phyloP scores from a whole-genome alignment of 1,140 invertebrate genomes.

The Muscidifurax raptorellus region DNA sequence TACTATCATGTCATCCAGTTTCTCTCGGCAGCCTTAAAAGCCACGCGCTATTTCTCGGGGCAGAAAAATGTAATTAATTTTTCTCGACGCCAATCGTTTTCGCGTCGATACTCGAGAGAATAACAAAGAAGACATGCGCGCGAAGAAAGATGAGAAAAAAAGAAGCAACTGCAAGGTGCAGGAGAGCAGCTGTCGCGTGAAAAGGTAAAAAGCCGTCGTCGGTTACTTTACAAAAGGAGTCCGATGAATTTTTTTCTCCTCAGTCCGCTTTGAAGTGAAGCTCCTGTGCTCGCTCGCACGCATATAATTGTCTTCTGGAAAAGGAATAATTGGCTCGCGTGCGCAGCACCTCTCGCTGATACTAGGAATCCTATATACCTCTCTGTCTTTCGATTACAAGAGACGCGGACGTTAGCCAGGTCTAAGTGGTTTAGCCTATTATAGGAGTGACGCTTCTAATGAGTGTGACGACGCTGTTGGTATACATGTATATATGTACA shows the following conservation, averaged over 20 bases:
- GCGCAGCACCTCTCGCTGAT: constrained; percentile 50
- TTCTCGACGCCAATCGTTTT: constrained; percentile 12
- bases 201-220: constrained; percentile 9
- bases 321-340: constrained; percentile 67
- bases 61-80: constrained; percentile 1
- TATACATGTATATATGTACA: neutral
- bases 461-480: neutral
- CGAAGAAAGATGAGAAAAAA: neutral
- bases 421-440: constrained; percentile 49
- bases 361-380: constrained; percentile 55
- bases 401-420: neutral
- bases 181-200: neutral
- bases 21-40: no score
- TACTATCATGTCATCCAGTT: no score
- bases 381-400: neutral
- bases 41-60: no score
- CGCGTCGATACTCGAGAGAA: neutral
- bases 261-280: constrained; percentile 12
- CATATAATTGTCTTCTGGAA: constrained; percentile 66
- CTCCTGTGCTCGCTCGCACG: neutral
- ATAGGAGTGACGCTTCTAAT: constrained; percentile 54
- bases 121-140: neutral
- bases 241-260: constrained; percentile 9
- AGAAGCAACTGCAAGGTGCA: neutral
- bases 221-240: neutral